Evolutionary conservation across 1,140 invertebrate species (phyloP), one percentile per base, ranked within the genome.

Genomic region (Drosophila ficusphila): DNA sequence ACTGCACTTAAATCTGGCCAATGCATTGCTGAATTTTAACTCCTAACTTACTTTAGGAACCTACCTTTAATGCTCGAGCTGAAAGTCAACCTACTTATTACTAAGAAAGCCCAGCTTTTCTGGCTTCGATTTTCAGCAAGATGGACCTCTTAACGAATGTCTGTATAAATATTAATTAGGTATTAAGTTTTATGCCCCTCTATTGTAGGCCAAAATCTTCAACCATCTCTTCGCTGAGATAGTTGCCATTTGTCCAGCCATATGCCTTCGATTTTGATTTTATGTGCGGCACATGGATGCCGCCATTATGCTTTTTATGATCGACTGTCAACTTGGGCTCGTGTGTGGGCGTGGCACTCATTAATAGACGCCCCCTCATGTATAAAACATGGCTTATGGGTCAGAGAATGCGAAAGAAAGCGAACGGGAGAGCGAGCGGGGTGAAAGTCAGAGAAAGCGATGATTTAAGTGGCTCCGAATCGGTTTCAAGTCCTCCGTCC

Each of bases 301-400:
- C n/a, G 18, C 42, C 42, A 57, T 57, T 57, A 57, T 27, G 54
- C n/a, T 34, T 57, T 57, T 47, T 57, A 57, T 48, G 54, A 57
- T 57, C 54, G 54, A 48, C 42, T 54, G 38, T 42, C 33, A 33
- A 33, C 16, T 48, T n/a, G 21, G 16, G 11, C 52, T 25, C 36
- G 42, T 36, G 12, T 47, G 21, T 44, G 29, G 27, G 53, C 31
- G 42, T 57, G 41, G 51, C 25, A 29, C 23, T 53, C 36, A 53
- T 41, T 41, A 53, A 53, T 47, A 34, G 21, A 12, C 9, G 18
- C 12, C 14, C 23, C 5, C 25, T 33, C 18, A 42, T 54, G 25
- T 42, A 42, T 54, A 41, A 42, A 41, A 21, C 16, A 44, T 56
- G 23, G 29, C 34, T 18, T 16, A 16, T 18, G n/a, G 34, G 2